Conservation (phyloP, 1,140 invertebrate genomes). For the Euborellia annulipes region DNA sequence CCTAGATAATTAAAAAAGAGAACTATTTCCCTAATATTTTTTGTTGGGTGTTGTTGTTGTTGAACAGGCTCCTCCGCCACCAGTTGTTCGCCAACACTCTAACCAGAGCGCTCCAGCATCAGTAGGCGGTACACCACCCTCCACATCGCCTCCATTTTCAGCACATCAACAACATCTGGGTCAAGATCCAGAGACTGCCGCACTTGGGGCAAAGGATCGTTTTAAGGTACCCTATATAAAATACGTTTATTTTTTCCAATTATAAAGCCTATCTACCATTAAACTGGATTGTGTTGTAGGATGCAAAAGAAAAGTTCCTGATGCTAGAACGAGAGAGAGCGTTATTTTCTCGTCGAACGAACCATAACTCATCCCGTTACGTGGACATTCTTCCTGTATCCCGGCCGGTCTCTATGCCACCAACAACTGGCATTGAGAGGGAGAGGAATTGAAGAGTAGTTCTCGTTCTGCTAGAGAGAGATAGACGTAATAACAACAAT, state of each 20-base stretch:
- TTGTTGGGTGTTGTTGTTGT: no score
- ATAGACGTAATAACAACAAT: constrained; percentile 3
- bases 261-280: background rate
- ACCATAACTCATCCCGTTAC: constrained; percentile 7
- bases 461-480: constrained; percentile 5
- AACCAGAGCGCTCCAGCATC: no score
- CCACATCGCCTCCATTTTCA: no score
- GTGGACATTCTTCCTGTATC: constrained; percentile 1
- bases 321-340: constrained; percentile 51
- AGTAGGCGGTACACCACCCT: no score
- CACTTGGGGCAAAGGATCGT: constrained; percentile 46
- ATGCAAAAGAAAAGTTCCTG: constrained; percentile 67
- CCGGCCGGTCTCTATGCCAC: background rate
- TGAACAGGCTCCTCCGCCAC: background rate
- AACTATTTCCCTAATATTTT: no score
- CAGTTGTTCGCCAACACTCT: no score
- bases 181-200: constrained; percentile 18
- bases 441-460: background rate
- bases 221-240: constrained; percentile 33
- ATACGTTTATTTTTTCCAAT: background rate
- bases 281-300: constrained; percentile 19
- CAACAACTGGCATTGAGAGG: background rate
- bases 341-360: constrained; percentile 26
- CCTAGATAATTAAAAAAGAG: no score
- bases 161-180: no score